Conservation (phyloP, 2,888 invertebrate species). For the Metellina segmentata region DNA sequence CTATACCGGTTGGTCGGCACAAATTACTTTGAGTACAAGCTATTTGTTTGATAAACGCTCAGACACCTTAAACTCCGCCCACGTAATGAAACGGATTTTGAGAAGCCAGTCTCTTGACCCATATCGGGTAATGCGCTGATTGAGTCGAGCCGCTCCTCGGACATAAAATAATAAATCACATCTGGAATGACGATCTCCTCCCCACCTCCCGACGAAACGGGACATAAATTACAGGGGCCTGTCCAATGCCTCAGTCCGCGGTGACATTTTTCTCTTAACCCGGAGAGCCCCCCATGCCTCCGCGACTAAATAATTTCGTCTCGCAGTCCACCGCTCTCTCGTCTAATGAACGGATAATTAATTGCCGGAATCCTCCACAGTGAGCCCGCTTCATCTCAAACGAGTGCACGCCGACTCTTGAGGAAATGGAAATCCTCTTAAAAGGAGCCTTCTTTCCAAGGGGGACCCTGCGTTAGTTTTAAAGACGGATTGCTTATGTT, state of each 20-base stretch:
- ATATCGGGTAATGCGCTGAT: background rate
- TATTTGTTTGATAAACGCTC: no score
- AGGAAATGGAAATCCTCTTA: background rate
- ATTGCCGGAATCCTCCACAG: conserved; percentile 25
- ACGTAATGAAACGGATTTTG: no score
- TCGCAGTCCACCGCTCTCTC: background rate
- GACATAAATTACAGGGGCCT: conserved; percentile 24
- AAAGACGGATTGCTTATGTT: background rate
- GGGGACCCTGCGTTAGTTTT: background rate
- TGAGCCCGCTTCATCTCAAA: conserved; percentile 8
- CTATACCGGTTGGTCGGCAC: no score
- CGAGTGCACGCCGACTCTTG: conserved; percentile 1
- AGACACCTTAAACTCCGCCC: no score
- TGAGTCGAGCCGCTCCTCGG: background rate
- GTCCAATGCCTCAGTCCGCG: background rate
- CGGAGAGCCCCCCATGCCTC: background rate
- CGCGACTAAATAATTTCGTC: background rate
- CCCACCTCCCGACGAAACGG: background rate
- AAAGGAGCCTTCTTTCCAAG: background rate
- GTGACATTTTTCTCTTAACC: conserved; percentile 8
- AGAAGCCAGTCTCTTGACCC: conserved; percentile 1
- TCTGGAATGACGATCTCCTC: background rate
- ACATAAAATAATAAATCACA: conserved; percentile 1
- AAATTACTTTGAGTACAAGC: no score
- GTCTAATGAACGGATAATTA: conserved; percentile 54